Base-by-base conservation (phyloP, 2,888 invertebrate genomes). In the Heteromurus nitidus region DNA sequence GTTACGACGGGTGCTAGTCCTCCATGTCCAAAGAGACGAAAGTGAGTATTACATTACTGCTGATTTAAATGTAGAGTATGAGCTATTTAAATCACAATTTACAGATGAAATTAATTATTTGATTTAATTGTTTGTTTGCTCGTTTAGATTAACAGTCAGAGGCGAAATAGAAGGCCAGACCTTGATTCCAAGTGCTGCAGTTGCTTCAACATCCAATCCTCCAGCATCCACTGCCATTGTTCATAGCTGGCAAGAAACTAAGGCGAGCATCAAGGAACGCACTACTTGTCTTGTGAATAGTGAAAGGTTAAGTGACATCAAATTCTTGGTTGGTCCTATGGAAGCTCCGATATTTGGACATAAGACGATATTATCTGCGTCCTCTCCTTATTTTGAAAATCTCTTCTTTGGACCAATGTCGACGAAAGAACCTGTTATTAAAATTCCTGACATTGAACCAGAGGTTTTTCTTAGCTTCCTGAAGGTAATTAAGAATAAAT, bases 311-410 rank as follows among this genome's bases (percentile, higher is more conserved):
- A 91, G 92, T 79, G 95, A 95, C 89, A 94, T 95, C 3, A 93
- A 93, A 87, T 95, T 95, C 88, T 90, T 94, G 47, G 95, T 95
- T 18, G 95, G 95, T n/a, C 84, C 83, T 0, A 92, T 93, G 87
- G 94, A 93, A 60, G 91, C 89, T 2, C 85, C 87, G 11, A 84
- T 86, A 44, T 84, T 82, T 44, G 82, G 95, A 0, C 95, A 95
- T 87, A 94, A 89, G 89, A 94, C 95, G 88, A 93, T 96, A 0
- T 89, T 96, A 42, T 94, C 94, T 0, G 93, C 94, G 9, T 95
- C 95, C 0, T 95, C 95, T 88, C 94, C 94, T 0, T 95, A 96
- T 1, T 96, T 96, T 88, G 95, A 95, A 89, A 95, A 94, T 7
- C 94, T 95, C 93, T 95, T 96, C 88, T 94, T 95, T 88, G 94